Conservation (phyloP, 2,888 invertebrate species). For the Orchestes rusci region DNA sequence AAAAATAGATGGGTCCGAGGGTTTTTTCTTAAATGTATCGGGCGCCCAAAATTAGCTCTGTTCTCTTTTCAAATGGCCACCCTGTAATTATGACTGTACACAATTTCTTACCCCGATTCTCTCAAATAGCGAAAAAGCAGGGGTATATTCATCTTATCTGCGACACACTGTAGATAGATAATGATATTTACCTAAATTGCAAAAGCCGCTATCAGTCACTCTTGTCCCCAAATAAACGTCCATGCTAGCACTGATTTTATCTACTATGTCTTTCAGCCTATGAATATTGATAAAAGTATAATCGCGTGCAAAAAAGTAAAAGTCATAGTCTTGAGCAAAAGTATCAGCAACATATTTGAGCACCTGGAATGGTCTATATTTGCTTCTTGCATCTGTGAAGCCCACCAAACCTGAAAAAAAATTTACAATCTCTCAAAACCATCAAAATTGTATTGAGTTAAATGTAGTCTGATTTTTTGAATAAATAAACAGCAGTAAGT, state of each 20-base stretch:
- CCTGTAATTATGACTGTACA: no score
- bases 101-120: no score
- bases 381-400: constrained; percentile 71
- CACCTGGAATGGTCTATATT: constrained; percentile 77
- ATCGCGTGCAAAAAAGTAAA: constrained; percentile 84
- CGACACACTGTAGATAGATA: not conserved
- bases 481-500: no score
- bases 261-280: constrained; percentile 62
- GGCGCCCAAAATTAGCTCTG: no score
- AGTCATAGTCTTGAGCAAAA: constrained; percentile 85
- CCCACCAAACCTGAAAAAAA: constrained; percentile 56
- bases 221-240: constrained; percentile 77
- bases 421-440: not conserved
- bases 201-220: constrained; percentile 55
- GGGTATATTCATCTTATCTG: not conserved
- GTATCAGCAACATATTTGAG: constrained; percentile 86
- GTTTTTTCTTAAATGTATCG: no score
- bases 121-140: no score
- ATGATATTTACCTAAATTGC: constrained; percentile 57
- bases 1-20: no score
- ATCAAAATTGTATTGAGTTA: no score
- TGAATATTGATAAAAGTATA: constrained; percentile 77
- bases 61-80: no score
- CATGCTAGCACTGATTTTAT: constrained; percentile 73
- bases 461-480: no score